Percentiles rank a stretch among this genome's conserved stretches.
Evolutionary conservation across 2,113 vertebrate genomes (phyloP).

Genomic region (Gnathonemus echidnorhynchus): DNA sequence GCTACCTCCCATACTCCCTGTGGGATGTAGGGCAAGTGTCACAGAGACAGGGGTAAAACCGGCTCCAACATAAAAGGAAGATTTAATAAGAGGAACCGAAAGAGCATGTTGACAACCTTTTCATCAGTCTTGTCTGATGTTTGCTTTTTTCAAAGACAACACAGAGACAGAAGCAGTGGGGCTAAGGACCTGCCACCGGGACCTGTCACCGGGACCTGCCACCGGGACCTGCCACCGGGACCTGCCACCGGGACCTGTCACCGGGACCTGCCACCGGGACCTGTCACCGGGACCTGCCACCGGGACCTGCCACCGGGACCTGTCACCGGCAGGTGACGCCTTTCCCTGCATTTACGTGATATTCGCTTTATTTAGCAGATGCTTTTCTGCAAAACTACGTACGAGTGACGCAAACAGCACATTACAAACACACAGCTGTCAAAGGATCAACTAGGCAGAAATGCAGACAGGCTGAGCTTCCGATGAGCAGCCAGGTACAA

Average conservation of each 20-base stretch:
- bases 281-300: no score
- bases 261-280: no score
- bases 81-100: background rate
- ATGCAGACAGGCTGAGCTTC: background rate
- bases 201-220: background rate
- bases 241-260: background rate
- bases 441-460: background rate
- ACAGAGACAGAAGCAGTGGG: background rate
- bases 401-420: background rate
- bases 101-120: background rate
- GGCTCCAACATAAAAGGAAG: background rate
- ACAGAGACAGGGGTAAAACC: background rate
- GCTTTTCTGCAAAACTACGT: background rate
- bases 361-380: background rate
- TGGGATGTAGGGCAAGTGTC: background rate
- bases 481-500: background rate
- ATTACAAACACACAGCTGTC: background rate
- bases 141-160: background rate
- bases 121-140: background rate
- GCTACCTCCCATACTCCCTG: background rate
- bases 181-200: background rate
- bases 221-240: background rate
- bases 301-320: background rate
- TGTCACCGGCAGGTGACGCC: background rate
- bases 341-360: background rate